Evolutionary conservation across 2,888 invertebrate genomes (phyloP), one percentile per base, ranked within the genome.

Genomic region (Archips xylosteana): DNA sequence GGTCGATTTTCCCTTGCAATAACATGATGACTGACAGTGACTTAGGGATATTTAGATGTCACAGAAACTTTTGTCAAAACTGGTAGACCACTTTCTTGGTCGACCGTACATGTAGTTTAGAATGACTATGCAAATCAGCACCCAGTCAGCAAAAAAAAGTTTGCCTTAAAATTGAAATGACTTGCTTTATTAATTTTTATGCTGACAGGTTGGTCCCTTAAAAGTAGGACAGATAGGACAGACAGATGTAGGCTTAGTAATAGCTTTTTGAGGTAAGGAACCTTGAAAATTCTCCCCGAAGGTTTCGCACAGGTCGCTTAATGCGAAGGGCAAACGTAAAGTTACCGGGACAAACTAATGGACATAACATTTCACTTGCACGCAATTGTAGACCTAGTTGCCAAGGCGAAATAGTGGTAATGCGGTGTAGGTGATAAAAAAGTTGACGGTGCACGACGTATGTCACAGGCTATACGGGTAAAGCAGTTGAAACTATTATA

Each of bases 341-440:
- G 77, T 79, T 77, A 79, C 77, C 76, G 78, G 74, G 67, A 73
- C 75, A 79, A 75, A 75, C 70, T 74, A 76, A 78, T 77, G 74
- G 70, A 66, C 70, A 63, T 66, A 36, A 64, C 49, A 10, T 65
- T 61, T 64, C 64, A n/a, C 57, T 72, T 54, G 54, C 12, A 63
- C 42, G 42, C 63, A 62, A 62, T 23, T 63, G 13, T 57, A 39
- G 23, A 23, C 66, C 57, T 42, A 42, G 1, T 6, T 23, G 32
- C 23, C 15, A 23, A 3, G 54, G 2, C 5, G 8, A 23, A 49
- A 49, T 49, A 6, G n/a, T 49, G 49, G 5, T 49, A 49, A 49
- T 49, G n/a, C 49, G 6, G n/a, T 49, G 6, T 5, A 36, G 49
- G 13, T 5, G 5, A 5, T 1, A 6, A 49, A 49, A 47, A n/a